Evolutionary conservation across 2,888 invertebrate species (phyloP).

Genomic region (Lottia gigantea): DNA sequence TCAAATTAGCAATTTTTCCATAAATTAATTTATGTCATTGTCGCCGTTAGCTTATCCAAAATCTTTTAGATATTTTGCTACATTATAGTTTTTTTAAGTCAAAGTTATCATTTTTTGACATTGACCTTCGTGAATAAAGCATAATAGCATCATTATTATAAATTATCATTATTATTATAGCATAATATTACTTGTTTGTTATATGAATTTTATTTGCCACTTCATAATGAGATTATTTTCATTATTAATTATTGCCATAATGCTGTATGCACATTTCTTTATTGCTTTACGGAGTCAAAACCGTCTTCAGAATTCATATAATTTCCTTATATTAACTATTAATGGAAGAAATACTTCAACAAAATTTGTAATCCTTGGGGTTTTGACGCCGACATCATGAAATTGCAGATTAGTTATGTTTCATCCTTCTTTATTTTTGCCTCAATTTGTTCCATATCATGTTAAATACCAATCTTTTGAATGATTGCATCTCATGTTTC

Average conservation of each 20-base stretch:
- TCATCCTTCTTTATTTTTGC: background rate
- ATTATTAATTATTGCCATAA: conserved; percentile 4
- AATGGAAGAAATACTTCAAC: no score
- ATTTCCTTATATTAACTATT: no score
- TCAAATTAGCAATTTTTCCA: no score
- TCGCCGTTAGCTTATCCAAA: no score
- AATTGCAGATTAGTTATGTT: background rate
- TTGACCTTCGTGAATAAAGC: no score
- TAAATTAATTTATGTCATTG: no score
- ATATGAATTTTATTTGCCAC: conserved; percentile 1
- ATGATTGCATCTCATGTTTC: conserved; percentile 2
- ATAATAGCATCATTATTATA: background rate
- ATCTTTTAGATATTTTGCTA: no score
- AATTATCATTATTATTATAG: conserved; percentile 10
- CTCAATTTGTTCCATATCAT: conserved; percentile 9
- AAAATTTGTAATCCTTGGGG: no score
- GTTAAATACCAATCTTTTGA: conserved; percentile 1
- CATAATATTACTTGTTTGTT: conserved; percentile 10
- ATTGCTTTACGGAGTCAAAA: background rate
- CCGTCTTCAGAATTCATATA: no score
- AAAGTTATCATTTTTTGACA: no score
- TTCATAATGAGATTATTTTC: conserved; percentile 5
- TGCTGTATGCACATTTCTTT: background rate
- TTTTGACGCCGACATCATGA: no score
- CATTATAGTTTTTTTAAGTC: no score